Evolutionary conservation across 2,797 vertebrate species (phyloP).

Genomic region (Ispidina lecontei): DNA sequence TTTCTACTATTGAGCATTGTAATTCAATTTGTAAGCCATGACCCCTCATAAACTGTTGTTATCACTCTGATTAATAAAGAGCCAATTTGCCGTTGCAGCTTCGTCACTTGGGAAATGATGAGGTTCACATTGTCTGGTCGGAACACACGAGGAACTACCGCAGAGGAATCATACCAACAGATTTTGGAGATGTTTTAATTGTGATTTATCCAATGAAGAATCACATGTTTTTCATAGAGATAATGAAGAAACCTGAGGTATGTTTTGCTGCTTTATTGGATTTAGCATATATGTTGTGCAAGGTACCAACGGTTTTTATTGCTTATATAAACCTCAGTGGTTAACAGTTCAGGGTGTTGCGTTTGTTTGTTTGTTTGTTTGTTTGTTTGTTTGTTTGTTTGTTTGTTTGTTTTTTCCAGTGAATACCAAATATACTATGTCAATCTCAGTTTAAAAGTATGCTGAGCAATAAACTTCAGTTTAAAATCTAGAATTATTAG

Average conservation of each 20-base stretch:
- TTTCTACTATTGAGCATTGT: conserved; percentile 62
- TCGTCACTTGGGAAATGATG: conserved; percentile 98
- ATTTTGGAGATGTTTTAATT: conserved; percentile 96
- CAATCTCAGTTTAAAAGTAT: not conserved
- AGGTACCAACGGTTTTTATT: not conserved
- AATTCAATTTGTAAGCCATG: conserved; percentile 72
- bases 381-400: no score
- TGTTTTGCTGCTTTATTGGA: not conserved
- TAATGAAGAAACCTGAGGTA: conserved; percentile 97
- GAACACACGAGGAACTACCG: conserved; percentile 97
- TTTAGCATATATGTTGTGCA: not conserved
- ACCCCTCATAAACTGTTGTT: conserved; percentile 71
- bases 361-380: no score
- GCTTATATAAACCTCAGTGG: not conserved
- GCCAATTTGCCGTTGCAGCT: conserved; percentile 86
- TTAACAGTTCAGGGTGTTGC: not conserved
- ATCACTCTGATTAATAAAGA: conserved; percentile 78
- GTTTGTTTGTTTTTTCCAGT: not conserved
- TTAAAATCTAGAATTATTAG: not conserved
- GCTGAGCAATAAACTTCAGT: not conserved
- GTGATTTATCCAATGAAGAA: conserved; percentile 98
- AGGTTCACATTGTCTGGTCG: conserved; percentile 98
- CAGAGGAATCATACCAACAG: conserved; percentile 95
- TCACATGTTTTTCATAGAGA: conserved; percentile 95
- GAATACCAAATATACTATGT: not conserved